These are phyloP conservation scores for Macrotus californicus DNA, from an alignment of 2,113 vertebrate species.

Conservation along the genomic window DNA sequence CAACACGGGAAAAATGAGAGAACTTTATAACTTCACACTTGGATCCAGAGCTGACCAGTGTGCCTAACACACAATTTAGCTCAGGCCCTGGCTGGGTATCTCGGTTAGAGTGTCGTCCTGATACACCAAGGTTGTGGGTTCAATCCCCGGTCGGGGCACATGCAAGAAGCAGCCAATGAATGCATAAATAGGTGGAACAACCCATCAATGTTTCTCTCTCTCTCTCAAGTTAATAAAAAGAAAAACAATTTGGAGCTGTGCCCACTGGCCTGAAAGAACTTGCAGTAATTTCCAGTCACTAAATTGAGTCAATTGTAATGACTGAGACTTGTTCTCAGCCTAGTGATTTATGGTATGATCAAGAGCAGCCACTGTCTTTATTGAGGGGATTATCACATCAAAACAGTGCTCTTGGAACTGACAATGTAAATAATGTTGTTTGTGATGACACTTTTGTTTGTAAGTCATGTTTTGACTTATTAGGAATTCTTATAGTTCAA, in stretches of 20 bases:
- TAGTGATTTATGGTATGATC: neutral
- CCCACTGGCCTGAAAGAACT: neutral
- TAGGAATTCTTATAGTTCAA: neutral
- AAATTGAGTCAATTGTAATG: neutral
- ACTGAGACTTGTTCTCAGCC: neutral
- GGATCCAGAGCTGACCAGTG: neutral
- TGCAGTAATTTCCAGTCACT: neutral
- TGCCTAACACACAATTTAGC: neutral
- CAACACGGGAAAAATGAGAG: neutral
- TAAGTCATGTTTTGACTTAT: neutral
- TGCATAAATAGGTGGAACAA: no score
- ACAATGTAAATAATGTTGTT: neutral
- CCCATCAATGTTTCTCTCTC: no score
- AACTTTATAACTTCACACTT: neutral
- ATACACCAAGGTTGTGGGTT: no score
- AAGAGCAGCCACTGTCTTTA: neutral
- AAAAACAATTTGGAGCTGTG: neutral
- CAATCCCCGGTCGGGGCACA: no score
- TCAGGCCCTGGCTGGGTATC: neutral
- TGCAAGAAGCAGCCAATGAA: no score
- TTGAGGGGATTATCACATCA: neutral
- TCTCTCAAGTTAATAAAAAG: no score
- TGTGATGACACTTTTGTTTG: neutral
- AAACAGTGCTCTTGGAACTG: neutral
- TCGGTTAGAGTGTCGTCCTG: no score